These are phyloP conservation scores for Tenthredo amoena DNA, from an alignment of 2,888 invertebrate genomes.

Conservation along the genomic window DNA sequence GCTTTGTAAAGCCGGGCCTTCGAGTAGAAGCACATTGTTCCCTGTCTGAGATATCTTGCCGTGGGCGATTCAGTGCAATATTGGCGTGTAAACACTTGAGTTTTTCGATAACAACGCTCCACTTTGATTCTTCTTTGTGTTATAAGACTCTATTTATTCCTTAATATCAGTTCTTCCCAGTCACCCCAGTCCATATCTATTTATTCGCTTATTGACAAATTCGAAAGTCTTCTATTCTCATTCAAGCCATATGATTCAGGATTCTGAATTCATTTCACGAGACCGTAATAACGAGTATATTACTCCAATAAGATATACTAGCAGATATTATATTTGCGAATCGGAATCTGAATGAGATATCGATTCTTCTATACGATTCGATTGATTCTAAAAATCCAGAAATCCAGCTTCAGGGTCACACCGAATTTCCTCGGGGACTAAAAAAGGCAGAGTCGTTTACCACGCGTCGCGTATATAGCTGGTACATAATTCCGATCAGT, in stretches of 20 bases:
- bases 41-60: conserved; percentile 55
- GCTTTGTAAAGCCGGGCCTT: conserved; percentile 16
- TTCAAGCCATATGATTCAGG: not conserved
- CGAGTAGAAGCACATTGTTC: conserved; percentile 55
- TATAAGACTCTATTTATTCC: conserved; percentile 12
- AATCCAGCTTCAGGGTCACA: not conserved
- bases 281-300: not conserved
- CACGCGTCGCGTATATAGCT: not conserved
- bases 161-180: not conserved
- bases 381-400: not conserved
- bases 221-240: not conserved
- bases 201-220: not conserved
- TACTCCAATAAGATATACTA: not conserved
- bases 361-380: not conserved
- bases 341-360: not conserved
- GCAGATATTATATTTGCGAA: not conserved
- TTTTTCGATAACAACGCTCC: conserved; percentile 58
- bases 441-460: not conserved
- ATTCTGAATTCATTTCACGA: not conserved
- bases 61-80: conserved; percentile 35
- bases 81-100: conserved; percentile 54
- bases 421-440: not conserved
- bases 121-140: not conserved
- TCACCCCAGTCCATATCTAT: not conserved
- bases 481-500: conserved; percentile 11